A percentile compares a stretch with the other conserved stretches of the same genome.
Conservation (phyloP, 2,797 vertebrate species). For the Scyliorhinus canicula region DNA sequence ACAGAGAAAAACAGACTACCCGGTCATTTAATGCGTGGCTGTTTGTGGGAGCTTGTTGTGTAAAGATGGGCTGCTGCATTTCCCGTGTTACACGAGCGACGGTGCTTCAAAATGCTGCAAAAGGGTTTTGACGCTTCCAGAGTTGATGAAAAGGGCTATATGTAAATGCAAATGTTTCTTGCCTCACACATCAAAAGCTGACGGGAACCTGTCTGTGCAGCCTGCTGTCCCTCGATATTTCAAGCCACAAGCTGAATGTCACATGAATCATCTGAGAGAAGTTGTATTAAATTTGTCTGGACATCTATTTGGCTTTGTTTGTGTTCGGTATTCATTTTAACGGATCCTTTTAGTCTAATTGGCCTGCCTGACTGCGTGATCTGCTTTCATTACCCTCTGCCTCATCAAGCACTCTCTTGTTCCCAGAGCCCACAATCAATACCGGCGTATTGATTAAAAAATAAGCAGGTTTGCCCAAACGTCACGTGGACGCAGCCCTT, state of each 20-base stretch:
- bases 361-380: not conserved
- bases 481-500: not conserved
- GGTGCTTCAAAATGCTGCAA: not conserved
- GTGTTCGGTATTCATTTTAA: conserved; percentile 18
- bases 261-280: not conserved
- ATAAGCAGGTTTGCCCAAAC: not conserved
- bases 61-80: not conserved
- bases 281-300: not conserved
- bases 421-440: not conserved
- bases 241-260: not conserved
- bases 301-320: not conserved
- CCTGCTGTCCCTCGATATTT: not conserved
- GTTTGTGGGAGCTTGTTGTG: not conserved
- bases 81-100: not conserved
- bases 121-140: not conserved
- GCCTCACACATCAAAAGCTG: not conserved
- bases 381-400: conserved; percentile 11
- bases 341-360: conserved; percentile 29
- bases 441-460: conserved; percentile 14
- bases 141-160: not conserved
- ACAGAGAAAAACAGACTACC: not conserved
- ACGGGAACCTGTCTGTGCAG: not conserved
- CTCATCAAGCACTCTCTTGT: not conserved
- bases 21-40: not conserved
- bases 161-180: not conserved